These are phyloP conservation scores for Catonia carolina DNA, from an alignment of 2,888 invertebrate genomes.

Conservation along the genomic window DNA sequence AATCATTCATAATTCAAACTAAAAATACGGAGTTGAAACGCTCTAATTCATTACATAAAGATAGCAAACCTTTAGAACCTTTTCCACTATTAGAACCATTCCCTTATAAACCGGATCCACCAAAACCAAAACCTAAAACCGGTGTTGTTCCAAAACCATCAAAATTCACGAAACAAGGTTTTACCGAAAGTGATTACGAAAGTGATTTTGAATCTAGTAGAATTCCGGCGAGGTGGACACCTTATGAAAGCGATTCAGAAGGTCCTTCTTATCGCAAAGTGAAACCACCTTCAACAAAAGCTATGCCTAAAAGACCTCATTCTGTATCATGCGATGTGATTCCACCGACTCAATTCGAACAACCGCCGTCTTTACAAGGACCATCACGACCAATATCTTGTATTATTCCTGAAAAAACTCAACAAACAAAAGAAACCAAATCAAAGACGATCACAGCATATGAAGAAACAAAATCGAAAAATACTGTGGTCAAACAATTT, in stretches of 20 bases:
- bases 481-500: conserved; percentile 36
- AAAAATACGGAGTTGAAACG: conserved; percentile 20
- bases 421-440: conserved; percentile 37
- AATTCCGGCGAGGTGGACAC: conserved; percentile 57
- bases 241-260: conserved; percentile 58
- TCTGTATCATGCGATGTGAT: conserved; percentile 51
- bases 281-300: conserved; percentile 44
- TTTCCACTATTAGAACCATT: conserved; percentile 47
- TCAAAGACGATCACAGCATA: conserved; percentile 39
- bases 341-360: conserved; percentile 51
- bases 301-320: conserved; percentile 44
- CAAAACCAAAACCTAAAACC: conserved; percentile 49
- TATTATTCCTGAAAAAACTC: conserved; percentile 37
- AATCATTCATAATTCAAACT: conserved; percentile 14
- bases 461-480: conserved; percentile 29
- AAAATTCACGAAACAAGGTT: conserved; percentile 59
- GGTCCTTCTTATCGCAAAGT: conserved; percentile 53
- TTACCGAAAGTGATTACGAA: conserved; percentile 62
- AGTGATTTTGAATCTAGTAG: conserved; percentile 56
- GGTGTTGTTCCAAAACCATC: conserved; percentile 51
- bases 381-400: conserved; percentile 37
- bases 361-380: conserved; percentile 44
- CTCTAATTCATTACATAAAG: conserved; percentile 27
- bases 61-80: conserved; percentile 35
- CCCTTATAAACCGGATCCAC: conserved; percentile 47